phyloP scores from a whole-genome alignment of 1,140 invertebrate genomes.

The Archivesica marissinica region DNA sequence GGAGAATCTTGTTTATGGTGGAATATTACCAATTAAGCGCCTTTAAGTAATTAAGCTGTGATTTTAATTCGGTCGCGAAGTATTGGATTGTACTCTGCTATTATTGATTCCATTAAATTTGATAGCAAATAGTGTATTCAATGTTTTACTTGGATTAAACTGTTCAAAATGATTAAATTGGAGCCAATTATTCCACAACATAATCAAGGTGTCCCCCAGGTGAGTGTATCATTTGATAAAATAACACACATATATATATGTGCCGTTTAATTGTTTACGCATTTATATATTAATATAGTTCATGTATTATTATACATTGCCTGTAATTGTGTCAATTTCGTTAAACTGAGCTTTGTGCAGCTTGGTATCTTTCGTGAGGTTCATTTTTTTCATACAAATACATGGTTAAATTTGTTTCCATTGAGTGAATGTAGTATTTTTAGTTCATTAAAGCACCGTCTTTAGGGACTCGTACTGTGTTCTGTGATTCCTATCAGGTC shows the following conservation, averaged over 20 bases:
- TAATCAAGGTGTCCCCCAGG: slow-evolving; percentile 66
- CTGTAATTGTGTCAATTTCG: neutral
- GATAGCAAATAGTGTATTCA: slow-evolving; percentile 5
- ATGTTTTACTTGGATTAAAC: slow-evolving; percentile 55
- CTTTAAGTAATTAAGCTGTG: slow-evolving; percentile 1
- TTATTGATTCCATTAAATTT: neutral
- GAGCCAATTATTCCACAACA: slow-evolving; percentile 64
- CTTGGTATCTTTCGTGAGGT: neutral
- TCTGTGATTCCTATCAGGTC: slow-evolving; percentile 45
- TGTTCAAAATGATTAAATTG: slow-evolving; percentile 77
- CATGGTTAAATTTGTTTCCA: too few species aligned
- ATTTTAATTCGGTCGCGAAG: neutral
- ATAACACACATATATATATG: neutral
- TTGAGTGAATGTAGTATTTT: too few species aligned
- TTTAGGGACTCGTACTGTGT: too few species aligned
- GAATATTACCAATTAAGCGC: slow-evolving; percentile 12
- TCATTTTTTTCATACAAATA: neutral
- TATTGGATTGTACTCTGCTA: neutral
- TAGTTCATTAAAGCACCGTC: too few species aligned
- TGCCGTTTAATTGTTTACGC: too few species aligned
- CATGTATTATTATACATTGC: neutral
- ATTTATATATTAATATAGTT: neutral
- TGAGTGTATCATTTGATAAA: slow-evolving; percentile 64
- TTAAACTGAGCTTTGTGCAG: neutral
- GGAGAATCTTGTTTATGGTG: slow-evolving; percentile 33